phyloP scores from a whole-genome alignment of 2,113 vertebrate species.

The Corythoichthys haematopterus region DNA sequence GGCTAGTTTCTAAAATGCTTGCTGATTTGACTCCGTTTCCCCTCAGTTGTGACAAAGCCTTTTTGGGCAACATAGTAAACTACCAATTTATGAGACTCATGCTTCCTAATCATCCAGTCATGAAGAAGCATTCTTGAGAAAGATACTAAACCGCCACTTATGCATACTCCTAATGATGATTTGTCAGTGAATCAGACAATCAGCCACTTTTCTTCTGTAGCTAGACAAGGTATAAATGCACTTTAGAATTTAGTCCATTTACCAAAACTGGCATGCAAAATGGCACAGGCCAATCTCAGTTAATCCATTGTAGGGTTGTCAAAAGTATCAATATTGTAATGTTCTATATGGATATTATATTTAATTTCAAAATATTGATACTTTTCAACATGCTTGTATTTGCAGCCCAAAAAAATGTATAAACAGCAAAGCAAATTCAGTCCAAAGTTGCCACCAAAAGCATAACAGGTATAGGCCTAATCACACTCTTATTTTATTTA shows the following conservation, averaged over 20 bases:
- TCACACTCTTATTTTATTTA: too few relatives aligned
- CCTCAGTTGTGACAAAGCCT: background rate
- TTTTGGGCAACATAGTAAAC: background rate
- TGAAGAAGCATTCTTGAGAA: background rate
- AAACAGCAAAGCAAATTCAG: too few relatives aligned
- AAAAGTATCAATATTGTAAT: too few relatives aligned
- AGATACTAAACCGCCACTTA: background rate
- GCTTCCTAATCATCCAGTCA: background rate
- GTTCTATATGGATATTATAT: too few relatives aligned
- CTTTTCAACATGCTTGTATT: too few relatives aligned
- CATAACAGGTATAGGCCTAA: too few relatives aligned
- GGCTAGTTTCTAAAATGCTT: background rate
- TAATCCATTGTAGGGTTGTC: background rate
- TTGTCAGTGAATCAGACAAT: background rate
- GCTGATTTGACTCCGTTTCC: background rate
- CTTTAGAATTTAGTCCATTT: background rate
- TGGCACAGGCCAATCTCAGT: background rate
- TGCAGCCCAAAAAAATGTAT: too few relatives aligned
- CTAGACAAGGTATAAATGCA: background rate
- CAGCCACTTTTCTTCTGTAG: background rate
- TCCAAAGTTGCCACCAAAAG: too few relatives aligned
- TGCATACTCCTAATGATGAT: background rate
- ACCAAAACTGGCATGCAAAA: background rate
- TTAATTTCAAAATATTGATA: too few relatives aligned
- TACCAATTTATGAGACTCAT: background rate